Base-by-base conservation (phyloP, 1,140 invertebrate genomes). In the Helicoverpa zea region DNA sequence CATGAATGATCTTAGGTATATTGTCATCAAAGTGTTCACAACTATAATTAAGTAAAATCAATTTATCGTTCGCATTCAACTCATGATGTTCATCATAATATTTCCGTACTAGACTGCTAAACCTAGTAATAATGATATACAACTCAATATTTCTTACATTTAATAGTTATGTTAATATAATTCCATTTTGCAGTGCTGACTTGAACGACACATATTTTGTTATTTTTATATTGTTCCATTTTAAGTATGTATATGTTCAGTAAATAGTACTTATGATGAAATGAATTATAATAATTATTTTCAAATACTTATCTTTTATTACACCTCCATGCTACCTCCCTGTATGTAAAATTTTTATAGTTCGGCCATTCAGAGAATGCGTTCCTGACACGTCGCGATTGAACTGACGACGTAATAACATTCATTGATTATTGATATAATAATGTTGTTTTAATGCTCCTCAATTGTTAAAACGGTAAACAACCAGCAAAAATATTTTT, bases 211-310 rank as follows among this genome's bases (percentile, higher is more conserved):
- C 12, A 43, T 81, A 80, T 87, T 90, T 91, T 90, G 86, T 92
- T 91, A 88, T 90, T 91, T 89, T 92, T 89, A 59, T 89, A 87
- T 86, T 87, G 81, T 90, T 84, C 84, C 83, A 84, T 85, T 84
- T 89, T 86, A 81, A 86, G 82, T 91, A 84, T 70, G 82, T 91
- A 84, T 70, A 91, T 84, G 75, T 89, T 88, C 88, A 88, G 83
- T 90, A 86, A 93, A 88, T 89, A 89, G 90, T 94, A 92, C 92
- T 94, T 94, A 92, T 89, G 82, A 92, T 90, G 83, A 88, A 90
- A 91, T 92, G 86, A 91, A 92, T 89, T 91, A 92, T 90, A 92
- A 89, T 84, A 83, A 86, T 90, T 92, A 92, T 94, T 94, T 92
- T 92, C 74, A 87, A 86, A 86, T n/a, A 18, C 81, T 47, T 82